Base-by-base conservation (phyloP, 2,888 invertebrate species). In the Chrysolina haemoptera region DNA sequence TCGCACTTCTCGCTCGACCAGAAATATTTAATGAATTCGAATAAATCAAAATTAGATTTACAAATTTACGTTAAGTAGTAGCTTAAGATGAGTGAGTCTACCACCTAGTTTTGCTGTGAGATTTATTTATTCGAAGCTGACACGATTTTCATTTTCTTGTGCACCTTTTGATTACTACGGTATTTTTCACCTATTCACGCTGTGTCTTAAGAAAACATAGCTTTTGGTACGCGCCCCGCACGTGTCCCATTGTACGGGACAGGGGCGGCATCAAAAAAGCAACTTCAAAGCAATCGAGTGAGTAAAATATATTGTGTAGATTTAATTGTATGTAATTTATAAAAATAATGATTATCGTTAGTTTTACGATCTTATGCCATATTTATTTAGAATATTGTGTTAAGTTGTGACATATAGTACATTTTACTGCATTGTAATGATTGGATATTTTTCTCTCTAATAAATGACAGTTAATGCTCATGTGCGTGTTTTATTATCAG, bases 101-200 rank as follows among this genome's bases (percentile, higher is more conserved):
- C 64, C 65, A 78, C 82, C 81, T 79, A 80, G 76, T 79, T 79
- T 82, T 79, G 81, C 80, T 80, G 80, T 80, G 80, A 82, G 74
- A 77, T 81, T 79, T 76, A 74, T 74, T 79, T 76, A 48, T 69
- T 48, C 18, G 43, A 8, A 41, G 41, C 16, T 22, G 50, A 11
- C 48, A 69, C 65, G 68, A 81, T 81, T 79, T 82, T 83, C 81
- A 83, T 82, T 85, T 85, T 84, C 80, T 80, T 81, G 78, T 82
- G 84, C 83, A 81, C 82, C 74, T 82, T 81, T 83, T 79, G 77
- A 82, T 82, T 81, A 82, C 79, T 82, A 82, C 82, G 81, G 81
- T 81, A 83, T 82, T 83, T 83, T 85, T 81, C 83, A 84, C 86
- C 85, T 85, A 84, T 87, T 87, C 87, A 87, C 87, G 85, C 86